Percentiles rank a stretch among this genome's conserved stretches.
Evolutionary conservation across 2,113 vertebrate species (phyloP).

Genomic region (Cathartes aura): DNA sequence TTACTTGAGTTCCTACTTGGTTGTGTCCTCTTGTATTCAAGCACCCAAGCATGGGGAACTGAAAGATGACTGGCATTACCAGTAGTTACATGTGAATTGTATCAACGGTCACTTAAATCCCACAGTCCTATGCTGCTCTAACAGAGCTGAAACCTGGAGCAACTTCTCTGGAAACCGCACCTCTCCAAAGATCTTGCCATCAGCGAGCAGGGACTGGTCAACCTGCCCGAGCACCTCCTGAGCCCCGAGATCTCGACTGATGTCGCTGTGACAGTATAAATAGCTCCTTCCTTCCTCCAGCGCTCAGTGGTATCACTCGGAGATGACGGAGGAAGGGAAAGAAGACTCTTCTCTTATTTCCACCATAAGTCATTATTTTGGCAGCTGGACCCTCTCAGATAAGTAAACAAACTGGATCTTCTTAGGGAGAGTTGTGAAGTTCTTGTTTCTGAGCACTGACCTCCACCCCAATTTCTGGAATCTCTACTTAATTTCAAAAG

Average conservation of each 20-base stretch:
- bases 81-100: rapidly evolving
- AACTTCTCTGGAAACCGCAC: not conserved
- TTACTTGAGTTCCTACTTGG: rapidly evolving
- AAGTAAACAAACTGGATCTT: not conserved
- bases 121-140: not conserved
- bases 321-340: rapidly evolving
- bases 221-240: not conserved
- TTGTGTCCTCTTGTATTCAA: not conserved
- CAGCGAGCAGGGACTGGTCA: not conserved
- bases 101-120: not conserved
- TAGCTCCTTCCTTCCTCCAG: not conserved
- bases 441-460: not conserved
- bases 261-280: not conserved
- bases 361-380: not conserved
- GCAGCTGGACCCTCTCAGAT: not conserved
- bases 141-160: not conserved
- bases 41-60: not conserved
- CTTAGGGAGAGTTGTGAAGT: not conserved
- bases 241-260: rapidly evolving
- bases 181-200: not conserved
- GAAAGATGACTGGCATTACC: not conserved
- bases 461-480: not conserved
- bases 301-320: rapidly evolving
- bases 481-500: not conserved
- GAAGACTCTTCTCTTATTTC: not conserved